Evolutionary conservation across 2,797 vertebrate genomes (phyloP).

Genomic region (Atherinosoma microstoma): DNA sequence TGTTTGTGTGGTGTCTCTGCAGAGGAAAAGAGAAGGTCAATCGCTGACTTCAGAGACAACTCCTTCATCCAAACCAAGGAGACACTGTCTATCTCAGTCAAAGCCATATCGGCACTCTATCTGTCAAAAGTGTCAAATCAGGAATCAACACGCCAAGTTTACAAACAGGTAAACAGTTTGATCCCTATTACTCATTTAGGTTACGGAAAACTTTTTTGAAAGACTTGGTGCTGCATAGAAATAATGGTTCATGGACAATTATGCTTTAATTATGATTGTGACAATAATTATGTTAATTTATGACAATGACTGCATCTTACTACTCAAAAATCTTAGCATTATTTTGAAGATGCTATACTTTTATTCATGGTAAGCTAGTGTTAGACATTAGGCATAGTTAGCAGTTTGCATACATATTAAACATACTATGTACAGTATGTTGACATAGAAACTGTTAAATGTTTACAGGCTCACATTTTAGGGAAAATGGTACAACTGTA

Average conservation of each 20-base stretch:
- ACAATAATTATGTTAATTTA: background rate
- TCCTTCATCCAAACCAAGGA: conserved; percentile 68
- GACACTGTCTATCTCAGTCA: conserved; percentile 81
- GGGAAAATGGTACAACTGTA: background rate
- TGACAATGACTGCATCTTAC: background rate
- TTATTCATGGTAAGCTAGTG: background rate
- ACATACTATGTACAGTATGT: background rate
- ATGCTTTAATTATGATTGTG: background rate
- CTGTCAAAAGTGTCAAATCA: conserved; percentile 82
- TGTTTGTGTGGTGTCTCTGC: conserved; percentile 56
- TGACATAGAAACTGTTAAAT: background rate
- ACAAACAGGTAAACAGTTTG: conserved; percentile 79
- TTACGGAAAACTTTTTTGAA: background rate
- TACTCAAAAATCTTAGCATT: background rate
- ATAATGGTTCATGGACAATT: background rate
- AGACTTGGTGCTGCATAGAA: background rate
- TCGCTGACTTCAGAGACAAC: conserved; percentile 75
- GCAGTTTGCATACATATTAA: background rate
- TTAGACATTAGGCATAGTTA: background rate
- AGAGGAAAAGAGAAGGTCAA: conserved; percentile 83
- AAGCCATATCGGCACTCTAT: conserved; percentile 86
- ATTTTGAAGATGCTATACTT: background rate
- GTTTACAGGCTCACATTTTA: background rate
- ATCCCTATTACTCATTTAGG: background rate
- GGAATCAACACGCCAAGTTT: conserved; percentile 53